Base-by-base conservation (phyloP, 1,140 invertebrate genomes). In the Magallana gigas region DNA sequence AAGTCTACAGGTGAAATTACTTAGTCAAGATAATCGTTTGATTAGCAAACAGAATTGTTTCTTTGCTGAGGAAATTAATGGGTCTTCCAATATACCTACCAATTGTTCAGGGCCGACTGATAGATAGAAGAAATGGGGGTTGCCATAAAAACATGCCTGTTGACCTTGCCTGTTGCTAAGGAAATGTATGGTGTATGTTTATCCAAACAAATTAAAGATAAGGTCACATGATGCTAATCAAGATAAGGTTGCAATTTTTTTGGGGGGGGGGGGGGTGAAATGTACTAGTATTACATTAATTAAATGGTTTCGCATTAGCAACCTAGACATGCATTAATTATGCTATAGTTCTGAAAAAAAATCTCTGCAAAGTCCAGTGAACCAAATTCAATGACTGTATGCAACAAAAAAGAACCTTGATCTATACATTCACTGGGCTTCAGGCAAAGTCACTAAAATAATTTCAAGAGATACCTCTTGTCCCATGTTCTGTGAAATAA, bases 21-120 rank as follows among this genome's bases (percentile, higher is more conserved):
- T 76, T 76, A 76, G 68, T 29, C 23, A 29, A 76, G 68, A 76
- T 76, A 76, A 76, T 29, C 68, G 36, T 76, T 36, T 76, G 68
- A 76, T 76, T 76, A 76, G 68, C 9, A 76, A 76, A 76, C 68
- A 76, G 68, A 76, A 76, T 76, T 76, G 68, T 76, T 76, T 76
- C 68, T 36, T 76, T 76, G 68, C 68, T 76, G 68, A 12, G 68
- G 68, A 76, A 76, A 76, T 29, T 76, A 76, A 76, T 76, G 68
- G 68, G 18, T 29, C 68, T 76, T 76, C 3, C 68, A 76, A 36
- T 76, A 76, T 36, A 76, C 68, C 68, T 76, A 48, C 23, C 68
- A 76, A 76, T 76, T 76, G 68, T 76, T 76, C 8, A 36, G 68
- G 36, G 68, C 18, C 12, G 36, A 76, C 23, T 29, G 18, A 48